Evolutionary conservation across 2,113 vertebrate genomes (phyloP).

Genomic region (Alethe diademata): DNA sequence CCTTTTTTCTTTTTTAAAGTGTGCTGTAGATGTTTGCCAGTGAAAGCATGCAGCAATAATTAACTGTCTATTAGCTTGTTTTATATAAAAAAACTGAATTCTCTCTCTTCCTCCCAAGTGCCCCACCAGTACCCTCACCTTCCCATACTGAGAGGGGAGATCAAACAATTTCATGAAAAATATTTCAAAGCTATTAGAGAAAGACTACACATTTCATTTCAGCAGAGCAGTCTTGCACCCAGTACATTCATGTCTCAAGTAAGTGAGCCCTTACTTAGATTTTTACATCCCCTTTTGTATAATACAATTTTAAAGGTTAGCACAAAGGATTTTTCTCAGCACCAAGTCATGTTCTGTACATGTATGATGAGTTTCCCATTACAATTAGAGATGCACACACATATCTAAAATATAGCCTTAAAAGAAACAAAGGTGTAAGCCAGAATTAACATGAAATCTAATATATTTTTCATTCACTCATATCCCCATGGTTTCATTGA

Average conservation of each 20-base stretch:
- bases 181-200: neutral
- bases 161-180: neutral
- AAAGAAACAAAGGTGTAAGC: neutral
- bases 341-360: neutral
- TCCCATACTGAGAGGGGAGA: neutral
- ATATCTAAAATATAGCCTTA: neutral
- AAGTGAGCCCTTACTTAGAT: neutral
- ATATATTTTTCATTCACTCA: neutral
- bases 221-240: accelerated
- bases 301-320: neutral
- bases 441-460: neutral
- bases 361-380: neutral
- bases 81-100: neutral
- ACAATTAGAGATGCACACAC: neutral
- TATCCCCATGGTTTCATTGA: neutral
- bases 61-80: neutral
- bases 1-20: neutral
- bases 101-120: neutral
- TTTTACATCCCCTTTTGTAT: neutral
- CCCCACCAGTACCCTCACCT: neutral
- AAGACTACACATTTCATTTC: neutral
- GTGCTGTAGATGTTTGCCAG: neutral
- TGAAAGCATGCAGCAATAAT: neutral
- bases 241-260: neutral
- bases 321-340: neutral